phyloP scores from a whole-genome alignment of 1,140 invertebrate genomes.

The Nebria ingens region DNA sequence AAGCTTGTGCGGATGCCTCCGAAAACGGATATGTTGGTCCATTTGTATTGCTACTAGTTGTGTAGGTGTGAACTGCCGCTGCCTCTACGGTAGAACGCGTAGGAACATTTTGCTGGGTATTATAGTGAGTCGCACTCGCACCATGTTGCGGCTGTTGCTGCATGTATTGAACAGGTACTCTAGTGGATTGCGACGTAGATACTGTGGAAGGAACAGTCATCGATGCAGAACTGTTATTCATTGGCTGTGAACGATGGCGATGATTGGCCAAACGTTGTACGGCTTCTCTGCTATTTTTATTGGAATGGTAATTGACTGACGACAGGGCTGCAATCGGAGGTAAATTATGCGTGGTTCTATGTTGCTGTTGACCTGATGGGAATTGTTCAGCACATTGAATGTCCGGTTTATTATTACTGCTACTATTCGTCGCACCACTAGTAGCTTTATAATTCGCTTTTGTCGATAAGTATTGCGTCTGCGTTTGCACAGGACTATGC shows the following conservation, averaged over 20 bases:
- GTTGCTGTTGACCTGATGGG: slow-evolving; percentile 19
- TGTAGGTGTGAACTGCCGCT: too few species aligned
- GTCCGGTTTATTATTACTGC: slow-evolving; percentile 17
- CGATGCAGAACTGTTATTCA: slow-evolving; percentile 14
- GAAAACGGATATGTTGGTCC: background rate
- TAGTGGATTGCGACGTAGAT: background rate
- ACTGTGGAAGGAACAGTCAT: slow-evolving; percentile 12
- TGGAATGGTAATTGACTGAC: slow-evolving; percentile 35
- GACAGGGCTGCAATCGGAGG: slow-evolving; percentile 40
- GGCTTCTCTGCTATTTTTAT: slow-evolving; percentile 29
- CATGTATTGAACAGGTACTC: background rate
- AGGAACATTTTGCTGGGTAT: too few species aligned
- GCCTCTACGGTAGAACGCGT: too few species aligned
- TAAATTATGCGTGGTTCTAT: slow-evolving; percentile 38
- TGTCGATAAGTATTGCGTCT: slow-evolving; percentile 22
- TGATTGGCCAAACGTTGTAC: slow-evolving; percentile 17
- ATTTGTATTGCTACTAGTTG: background rate
- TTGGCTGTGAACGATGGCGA: slow-evolving; percentile 1
- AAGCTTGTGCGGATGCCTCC: background rate
- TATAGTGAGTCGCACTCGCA: background rate
- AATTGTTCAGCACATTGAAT: slow-evolving; percentile 20
- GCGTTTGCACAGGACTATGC: slow-evolving; percentile 21
- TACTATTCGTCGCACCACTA: background rate
- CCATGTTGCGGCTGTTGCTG: slow-evolving; percentile 3
- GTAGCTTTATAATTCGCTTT: slow-evolving; percentile 13